Base-by-base conservation (phyloP, 30 jellyfish, hydroid and myxozoan genomes). In the Phacellophora camtschatica region DNA sequence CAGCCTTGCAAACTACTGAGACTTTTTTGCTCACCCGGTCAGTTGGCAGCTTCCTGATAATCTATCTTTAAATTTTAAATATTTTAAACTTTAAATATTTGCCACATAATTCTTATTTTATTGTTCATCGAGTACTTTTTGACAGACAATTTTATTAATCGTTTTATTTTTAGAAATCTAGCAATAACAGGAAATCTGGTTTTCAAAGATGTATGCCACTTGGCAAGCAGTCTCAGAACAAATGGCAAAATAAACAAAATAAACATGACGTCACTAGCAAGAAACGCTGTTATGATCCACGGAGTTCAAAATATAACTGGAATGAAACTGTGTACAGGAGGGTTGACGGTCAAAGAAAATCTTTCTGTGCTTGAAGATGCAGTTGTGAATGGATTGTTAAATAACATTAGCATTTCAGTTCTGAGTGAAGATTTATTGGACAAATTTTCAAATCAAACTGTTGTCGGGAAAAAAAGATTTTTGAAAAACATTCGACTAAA, bases 291-390 rank as follows among this genome's bases (percentile, higher is more conserved):
- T 19, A 4, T 62, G 45, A 58, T 54, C 1, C 18, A 43, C 61
- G 84, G 90, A 5, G 20, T 23, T 22, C 92, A 82, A 25, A 25
- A 22, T 29, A 77, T 90, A 10, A 66, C 85, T 5, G 95, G 85
- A 1, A 53, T 19, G 20, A 76, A 53, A 53, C 30, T 32, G 3
- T 82, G 83, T 46, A 70, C 33, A 29, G 55, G 66, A 5, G 36
- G 11, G 1, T 53, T 83, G 4, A 4, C 48, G 31, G 85, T 84
- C 13, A 25, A 27, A 8, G 27, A 43, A 5, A 72, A 59, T 58
- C 29, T 90, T 5, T 6, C 64, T 13, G 89, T 76, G 2, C 49
- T 37, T 11, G 86, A 83, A 0, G 77, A 59, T 28, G 51, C 23
- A 2, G 61, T 29, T 9, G 30, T 68, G 33, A 1, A 58, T 23